phyloP scores from a whole-genome alignment of 64 coral and sea anemone genomes.

The Pocillopora verrucosa region DNA sequence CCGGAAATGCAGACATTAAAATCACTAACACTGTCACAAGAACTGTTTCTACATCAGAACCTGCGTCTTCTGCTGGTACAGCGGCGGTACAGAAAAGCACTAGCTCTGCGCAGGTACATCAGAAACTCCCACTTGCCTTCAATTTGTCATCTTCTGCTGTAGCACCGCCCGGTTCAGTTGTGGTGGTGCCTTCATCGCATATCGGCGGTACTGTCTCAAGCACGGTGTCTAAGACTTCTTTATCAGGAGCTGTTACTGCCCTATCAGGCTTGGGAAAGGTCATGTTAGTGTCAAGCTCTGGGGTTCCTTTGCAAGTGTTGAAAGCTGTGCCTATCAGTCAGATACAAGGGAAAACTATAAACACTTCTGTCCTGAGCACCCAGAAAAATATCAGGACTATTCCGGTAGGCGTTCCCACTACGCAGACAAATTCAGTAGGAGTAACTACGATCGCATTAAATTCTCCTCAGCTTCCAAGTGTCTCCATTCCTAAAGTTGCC shows the following conservation, averaged over 20 bases:
- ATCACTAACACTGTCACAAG: background rate
- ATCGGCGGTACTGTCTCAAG: background rate
- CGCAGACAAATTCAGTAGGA: background rate
- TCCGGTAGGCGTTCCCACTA: background rate
- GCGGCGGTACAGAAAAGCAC: background rate
- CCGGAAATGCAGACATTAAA: background rate
- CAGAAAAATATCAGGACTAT: background rate
- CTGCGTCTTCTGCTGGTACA: background rate
- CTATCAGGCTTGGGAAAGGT: constrained; percentile 22
- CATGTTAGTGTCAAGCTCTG: constrained; percentile 30
- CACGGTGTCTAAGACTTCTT: constrained; percentile 17
- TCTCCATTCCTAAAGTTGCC: background rate
- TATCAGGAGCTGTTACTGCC: background rate
- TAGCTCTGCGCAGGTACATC: background rate
- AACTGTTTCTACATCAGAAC: background rate
- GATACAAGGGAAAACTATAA: constrained; percentile 5
- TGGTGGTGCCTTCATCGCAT: background rate
- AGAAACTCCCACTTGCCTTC: background rate
- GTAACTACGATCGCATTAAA: background rate
- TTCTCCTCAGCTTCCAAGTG: background rate
- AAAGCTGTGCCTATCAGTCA: background rate
- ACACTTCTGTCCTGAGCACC: background rate
- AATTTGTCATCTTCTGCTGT: background rate
- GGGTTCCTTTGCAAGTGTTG: constrained; percentile 16
- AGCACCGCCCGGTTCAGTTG: background rate